Base-by-base conservation (phyloP, 2,113 vertebrate genomes). In the Ceyx melanurus region DNA sequence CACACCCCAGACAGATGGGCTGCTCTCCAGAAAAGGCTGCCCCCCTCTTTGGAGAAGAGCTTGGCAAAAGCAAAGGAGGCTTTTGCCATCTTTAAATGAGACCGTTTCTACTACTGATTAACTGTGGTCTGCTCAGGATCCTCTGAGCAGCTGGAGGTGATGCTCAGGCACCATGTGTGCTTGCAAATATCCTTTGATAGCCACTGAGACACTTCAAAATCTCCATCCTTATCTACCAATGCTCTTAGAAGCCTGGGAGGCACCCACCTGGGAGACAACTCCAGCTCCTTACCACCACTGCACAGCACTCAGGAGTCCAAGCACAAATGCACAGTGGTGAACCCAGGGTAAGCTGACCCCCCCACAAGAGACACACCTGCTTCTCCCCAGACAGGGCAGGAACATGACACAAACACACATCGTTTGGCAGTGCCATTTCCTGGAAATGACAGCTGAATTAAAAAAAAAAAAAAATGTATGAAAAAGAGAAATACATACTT, bases 141-240 rank as follows among this genome's bases (percentile, higher is more conserved):
- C 58, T 73, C 7, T 8, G 20, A 53, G 73, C 40, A 61, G 64
- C 75, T 54, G 46, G 33, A 87, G 48, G 53, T 67, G 74, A 87
- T 57, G 53, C 50, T 54, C 31, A 28, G 60, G 17, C 6, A 20
- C 73, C 57, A 7, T 0, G 15, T 0, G 0, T 11, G 20, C 58
- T 62, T 15, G 7, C n/a, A 70, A 61, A 70, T 23, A 50, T 73
- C 64, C 67, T 85, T 33, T 48, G 54, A 79, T 20, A 85, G 1
- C n/a, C n/a, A 10, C 50, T 46, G 60, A 51, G 50, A 23, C 50
- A 51, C 82, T 80, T 88, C 89, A 79, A 66, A 85, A 73, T 48
- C 67, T 60, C 0, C 0, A 17, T 50, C 45, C 14, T 70, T 54
- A 90, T 40, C 71, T 89, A 42, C 42, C 8, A 28, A 60, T 64